Evolutionary conservation across 1,140 invertebrate species (phyloP).

Genomic region (Antheraea mylitta): DNA sequence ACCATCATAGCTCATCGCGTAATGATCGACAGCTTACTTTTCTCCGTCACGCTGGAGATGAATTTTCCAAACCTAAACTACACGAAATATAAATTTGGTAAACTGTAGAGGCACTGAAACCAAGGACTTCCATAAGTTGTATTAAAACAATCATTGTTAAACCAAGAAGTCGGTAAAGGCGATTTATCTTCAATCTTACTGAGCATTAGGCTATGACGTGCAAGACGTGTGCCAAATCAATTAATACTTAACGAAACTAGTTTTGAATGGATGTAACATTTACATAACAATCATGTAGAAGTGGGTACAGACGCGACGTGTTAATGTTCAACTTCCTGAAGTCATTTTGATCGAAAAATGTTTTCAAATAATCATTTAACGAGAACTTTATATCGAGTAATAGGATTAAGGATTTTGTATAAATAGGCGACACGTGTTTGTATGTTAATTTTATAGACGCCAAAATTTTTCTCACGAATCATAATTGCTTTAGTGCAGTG

Average conservation of each 20-base stretch:
- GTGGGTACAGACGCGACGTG: background rate
- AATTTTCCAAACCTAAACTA: background rate
- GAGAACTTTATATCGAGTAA: background rate
- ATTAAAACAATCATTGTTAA: background rate
- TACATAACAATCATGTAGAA: conserved; percentile 2
- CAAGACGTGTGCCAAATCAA: background rate
- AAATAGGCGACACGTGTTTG: no score
- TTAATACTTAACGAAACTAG: background rate
- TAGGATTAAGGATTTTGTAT: no score
- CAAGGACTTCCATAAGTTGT: no score
- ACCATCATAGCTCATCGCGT: no score
- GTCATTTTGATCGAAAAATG: background rate
- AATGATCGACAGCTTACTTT: background rate
- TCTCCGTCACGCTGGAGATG: background rate
- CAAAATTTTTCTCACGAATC: background rate
- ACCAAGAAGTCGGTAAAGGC: background rate
- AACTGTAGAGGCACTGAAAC: no score
- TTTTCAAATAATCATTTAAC: background rate
- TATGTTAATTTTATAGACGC: background rate
- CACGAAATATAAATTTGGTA: background rate
- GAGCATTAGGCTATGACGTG: background rate
- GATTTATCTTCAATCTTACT: background rate
- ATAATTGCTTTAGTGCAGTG: no score
- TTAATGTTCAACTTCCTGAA: background rate
- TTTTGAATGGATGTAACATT: background rate